Base-by-base conservation (phyloP, 2,888 invertebrate genomes). In the Eupithecia pulchellata region DNA sequence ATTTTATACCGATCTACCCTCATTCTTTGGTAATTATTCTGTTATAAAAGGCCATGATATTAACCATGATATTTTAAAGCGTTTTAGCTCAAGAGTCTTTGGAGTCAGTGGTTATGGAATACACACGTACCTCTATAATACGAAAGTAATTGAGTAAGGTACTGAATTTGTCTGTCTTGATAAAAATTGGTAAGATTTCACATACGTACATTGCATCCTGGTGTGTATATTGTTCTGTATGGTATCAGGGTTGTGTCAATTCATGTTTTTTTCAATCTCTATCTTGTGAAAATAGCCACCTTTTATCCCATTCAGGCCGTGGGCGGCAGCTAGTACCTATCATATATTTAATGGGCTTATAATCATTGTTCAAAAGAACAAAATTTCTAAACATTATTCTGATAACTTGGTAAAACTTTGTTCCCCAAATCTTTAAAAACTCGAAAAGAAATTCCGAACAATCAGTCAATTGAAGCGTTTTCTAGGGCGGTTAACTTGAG, bases 381-480 rank as follows among this genome's bases (percentile, higher is more conserved):
- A 36, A 32, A 32, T 61, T 30, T 34, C 34, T 32, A 20, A 17
- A 20, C 11, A n/a, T 30, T 27, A 57, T 63, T 62, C 62, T 47
- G 66, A 27, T 62, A 63, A 69, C 34, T 64, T 69, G 25, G 13
- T 27, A 39, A 52, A 70, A 70, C 34, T 66, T 70, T 66, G 42
- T 63, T 70, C 27, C 20, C 52, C n/a, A 57, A 62, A 42, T 66
- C 64, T 71, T 71, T 71, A 30, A 65, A 52, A 71, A 65, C 61
- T 65, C 27, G 34, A 30, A 39, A 69, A 70, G 32, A 58, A 70
- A 70, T 63, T 58, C 9, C 25, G 42, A 70, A 70, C 63, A 70
- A 70, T 70, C 66, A 70, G 57, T 30, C 70, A 58, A 58, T 70
- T 42, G 58, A 70, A 66, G 58, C 70, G 55, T 57, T 65, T 55